Evolutionary conservation across 2,888 invertebrate species (phyloP).

Genomic region (Dasysyrphus albostriatus): DNA sequence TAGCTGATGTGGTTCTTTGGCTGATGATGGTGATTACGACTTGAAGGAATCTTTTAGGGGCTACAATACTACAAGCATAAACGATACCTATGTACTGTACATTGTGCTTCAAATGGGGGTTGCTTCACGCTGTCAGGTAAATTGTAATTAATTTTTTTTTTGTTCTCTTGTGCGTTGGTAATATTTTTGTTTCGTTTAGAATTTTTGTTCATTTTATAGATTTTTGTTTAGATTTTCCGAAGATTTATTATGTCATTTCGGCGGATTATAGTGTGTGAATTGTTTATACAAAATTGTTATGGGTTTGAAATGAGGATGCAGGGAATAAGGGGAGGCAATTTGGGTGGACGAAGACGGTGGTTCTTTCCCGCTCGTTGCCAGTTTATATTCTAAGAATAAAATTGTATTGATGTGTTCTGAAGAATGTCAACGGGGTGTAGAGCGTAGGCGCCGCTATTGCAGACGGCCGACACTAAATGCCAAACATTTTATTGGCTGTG

Average conservation of each 20-base stretch:
- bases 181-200: slow-evolving; percentile 53
- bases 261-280: slow-evolving; percentile 73
- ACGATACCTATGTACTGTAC: not conserved
- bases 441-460: slow-evolving; percentile 68
- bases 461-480: slow-evolving; percentile 65
- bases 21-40: slow-evolving; percentile 34
- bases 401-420: slow-evolving; percentile 66
- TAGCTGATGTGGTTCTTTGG: slow-evolving; percentile 11
- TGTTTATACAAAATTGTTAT: slow-evolving; percentile 65
- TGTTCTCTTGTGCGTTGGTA: slow-evolving; percentile 12
- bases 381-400: slow-evolving; percentile 58
- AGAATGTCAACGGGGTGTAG: slow-evolving; percentile 76
- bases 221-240: slow-evolving; percentile 72
- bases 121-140: slow-evolving; percentile 70
- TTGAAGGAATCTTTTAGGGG: slow-evolving; percentile 25
- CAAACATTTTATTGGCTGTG: slow-evolving; percentile 74
- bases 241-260: slow-evolving; percentile 76
- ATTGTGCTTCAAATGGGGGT: not conserved
- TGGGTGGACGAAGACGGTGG: slow-evolving; percentile 13
- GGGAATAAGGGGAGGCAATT: slow-evolving; percentile 3
- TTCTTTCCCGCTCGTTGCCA: slow-evolving; percentile 14
- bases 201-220: slow-evolving; percentile 49
- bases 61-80: not conserved
- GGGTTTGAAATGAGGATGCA: not conserved
- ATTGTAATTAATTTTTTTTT: slow-evolving; percentile 59